Evolutionary conservation across 2,113 vertebrate species (phyloP), one percentile per base, ranked within the genome.

Genomic region (Ivindomyrus marchei): DNA sequence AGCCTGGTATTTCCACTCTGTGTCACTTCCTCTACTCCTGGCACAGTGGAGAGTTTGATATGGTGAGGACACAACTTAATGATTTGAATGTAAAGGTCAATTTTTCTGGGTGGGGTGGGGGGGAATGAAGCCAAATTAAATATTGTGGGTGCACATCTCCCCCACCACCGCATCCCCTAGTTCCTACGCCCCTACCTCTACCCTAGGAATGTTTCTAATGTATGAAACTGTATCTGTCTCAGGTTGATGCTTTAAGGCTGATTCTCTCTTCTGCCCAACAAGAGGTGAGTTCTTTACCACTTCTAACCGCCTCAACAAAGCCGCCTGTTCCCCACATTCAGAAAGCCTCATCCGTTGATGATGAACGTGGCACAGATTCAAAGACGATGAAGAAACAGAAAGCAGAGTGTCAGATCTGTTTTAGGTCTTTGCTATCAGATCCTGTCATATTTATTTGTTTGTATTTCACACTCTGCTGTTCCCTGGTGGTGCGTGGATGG

Each of bases 401-500:
- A 53, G 9, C 49, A 36, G 70, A 74, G 74, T 42, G 10, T 87
- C 49, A 56, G 49, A 52, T 58, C 36, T 15, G n/a, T 21, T 52
- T 39, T 53, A 53, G 86, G 27, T 39, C 31, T 87, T 36, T 19
- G 49, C 85, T 53, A 52, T 53, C 49, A 74, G 88, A 84, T 83
- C 24, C 88, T 2, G 46, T 74, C 47, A 31, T 74, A n/a, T 80
- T 77, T 49, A 19, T 83, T 42, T 84, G 70, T 45, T 83, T 36
- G 47, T 49, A 39, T 80, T 77, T 77, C 88, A 50, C 88, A 74
- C 62, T 70, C 17, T 4, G 46, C 87, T 46, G 66, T 46, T 50
- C 88, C 47, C 88, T 89, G 58, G 56, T n/a, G 24, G 58, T 31
- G 62, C 42, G 46, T 31, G 88, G 11, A 50, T 89, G 88, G 62